Evolutionary conservation across 2,113 vertebrate species (phyloP).

Genomic region (Taxidea taxus): DNA sequence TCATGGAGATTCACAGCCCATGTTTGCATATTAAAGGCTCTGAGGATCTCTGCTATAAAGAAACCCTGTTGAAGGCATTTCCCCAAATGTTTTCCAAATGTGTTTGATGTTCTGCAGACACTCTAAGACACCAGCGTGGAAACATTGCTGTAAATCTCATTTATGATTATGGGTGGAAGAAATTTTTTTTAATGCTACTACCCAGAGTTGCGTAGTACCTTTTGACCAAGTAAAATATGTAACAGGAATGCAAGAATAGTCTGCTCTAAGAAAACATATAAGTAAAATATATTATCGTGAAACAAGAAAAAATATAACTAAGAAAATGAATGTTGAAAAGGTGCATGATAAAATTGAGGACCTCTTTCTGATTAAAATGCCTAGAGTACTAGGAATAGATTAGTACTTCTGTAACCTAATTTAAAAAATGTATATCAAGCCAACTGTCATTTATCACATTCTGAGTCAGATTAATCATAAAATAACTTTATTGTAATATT

Average conservation of each 20-base stretch:
- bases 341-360: not conserved
- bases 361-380: not conserved
- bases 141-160: not conserved
- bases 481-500: not conserved
- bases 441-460: not conserved
- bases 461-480: not conserved
- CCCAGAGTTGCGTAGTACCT: not conserved
- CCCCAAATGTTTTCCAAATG: not conserved
- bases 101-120: not conserved
- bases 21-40: not conserved
- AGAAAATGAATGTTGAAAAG: not conserved
- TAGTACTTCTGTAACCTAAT: not conserved
- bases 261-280: not conserved
- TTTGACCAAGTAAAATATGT: not conserved
- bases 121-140: not conserved
- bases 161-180: not conserved
- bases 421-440: not conserved
- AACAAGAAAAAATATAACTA: not conserved
- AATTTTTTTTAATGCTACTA: not conserved
- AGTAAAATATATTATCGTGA: not conserved
- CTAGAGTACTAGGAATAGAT: not conserved
- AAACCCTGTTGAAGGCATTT: not conserved
- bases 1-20: not conserved
- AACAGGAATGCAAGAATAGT: not conserved
- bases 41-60: not conserved